phyloP scores from a whole-genome alignment of 2,888 invertebrate species.

The Lepidocyrtinus sp. region DNA sequence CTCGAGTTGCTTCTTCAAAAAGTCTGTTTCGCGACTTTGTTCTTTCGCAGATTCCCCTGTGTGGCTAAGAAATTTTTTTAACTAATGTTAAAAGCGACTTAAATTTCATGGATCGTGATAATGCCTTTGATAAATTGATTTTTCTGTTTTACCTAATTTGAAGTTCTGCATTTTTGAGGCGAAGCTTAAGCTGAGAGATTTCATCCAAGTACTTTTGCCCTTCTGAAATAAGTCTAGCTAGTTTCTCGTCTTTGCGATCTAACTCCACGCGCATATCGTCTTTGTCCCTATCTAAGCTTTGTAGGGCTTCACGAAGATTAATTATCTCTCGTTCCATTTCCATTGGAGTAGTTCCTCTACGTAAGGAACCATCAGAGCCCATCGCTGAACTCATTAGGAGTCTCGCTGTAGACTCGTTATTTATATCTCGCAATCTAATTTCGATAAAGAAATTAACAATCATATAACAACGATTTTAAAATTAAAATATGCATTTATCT shows the following conservation, averaged over 20 bases:
- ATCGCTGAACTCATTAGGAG: slow-evolving; percentile 38
- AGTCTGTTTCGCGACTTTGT: slow-evolving; percentile 61
- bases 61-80: slow-evolving; percentile 47
- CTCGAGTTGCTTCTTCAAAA: slow-evolving; percentile 60
- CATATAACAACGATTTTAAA: neutral
- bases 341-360: slow-evolving; percentile 41
- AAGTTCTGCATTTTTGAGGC: slow-evolving; percentile 64
- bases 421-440: slow-evolving; percentile 29
- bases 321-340: slow-evolving; percentile 63
- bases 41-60: slow-evolving; percentile 62
- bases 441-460: neutral
- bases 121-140: neutral
- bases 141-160: slow-evolving; percentile 61
- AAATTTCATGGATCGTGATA: neutral
- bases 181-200: slow-evolving; percentile 56
- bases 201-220: slow-evolving; percentile 52
- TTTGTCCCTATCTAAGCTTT: slow-evolving; percentile 66
- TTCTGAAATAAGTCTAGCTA: slow-evolving; percentile 55
- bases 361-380: slow-evolving; percentile 35
- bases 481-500: neutral
- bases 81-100: neutral
- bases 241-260: slow-evolving; percentile 65
- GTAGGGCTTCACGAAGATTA: slow-evolving; percentile 46
- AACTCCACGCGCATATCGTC: slow-evolving; percentile 66
- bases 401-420: slow-evolving; percentile 44